Evolutionary conservation across 1,140 invertebrate genomes (phyloP).

Genomic region (Orius insidiosus): DNA sequence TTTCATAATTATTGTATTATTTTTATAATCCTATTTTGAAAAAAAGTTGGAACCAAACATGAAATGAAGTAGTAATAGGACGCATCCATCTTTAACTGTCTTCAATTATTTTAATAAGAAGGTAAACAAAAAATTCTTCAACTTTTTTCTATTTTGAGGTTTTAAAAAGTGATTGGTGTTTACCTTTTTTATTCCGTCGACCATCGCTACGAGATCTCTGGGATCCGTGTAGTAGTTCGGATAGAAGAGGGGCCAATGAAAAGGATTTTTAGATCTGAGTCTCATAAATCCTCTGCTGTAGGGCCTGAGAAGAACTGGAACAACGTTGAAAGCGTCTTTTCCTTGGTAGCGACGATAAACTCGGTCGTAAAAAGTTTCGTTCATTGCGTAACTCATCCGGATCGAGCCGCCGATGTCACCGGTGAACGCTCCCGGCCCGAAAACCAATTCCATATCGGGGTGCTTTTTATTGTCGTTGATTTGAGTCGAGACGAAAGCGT

Average conservation of each 20-base stretch:
- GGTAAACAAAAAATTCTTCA: too few relatives aligned
- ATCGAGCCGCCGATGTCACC: conserved; percentile 52
- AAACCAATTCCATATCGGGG: conserved; percentile 63
- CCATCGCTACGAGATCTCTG: conserved; percentile 18
- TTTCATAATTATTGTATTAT: too few relatives aligned
- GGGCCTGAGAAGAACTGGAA: conserved; percentile 32
- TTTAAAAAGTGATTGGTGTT: conserved; percentile 2
- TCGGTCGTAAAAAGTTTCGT: conserved; percentile 18
- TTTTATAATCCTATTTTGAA: too few relatives aligned
- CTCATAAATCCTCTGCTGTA: conserved; percentile 30
- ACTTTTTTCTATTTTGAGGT: too few relatives aligned
- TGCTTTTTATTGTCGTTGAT: conserved; percentile 24
- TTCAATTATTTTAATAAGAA: too few relatives aligned
- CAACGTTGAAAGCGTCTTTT: conserved; percentile 28
- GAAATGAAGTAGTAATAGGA: too few relatives aligned
- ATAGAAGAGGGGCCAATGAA: conserved; percentile 38
- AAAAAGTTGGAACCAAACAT: too few relatives aligned
- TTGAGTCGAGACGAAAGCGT: conserved; percentile 28
- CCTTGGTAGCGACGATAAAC: conserved; percentile 18
- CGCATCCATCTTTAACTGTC: too few relatives aligned
- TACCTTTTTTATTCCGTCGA: conserved; percentile 39
- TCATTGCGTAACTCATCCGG: conserved; percentile 27
- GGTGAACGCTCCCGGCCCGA: conserved; percentile 52
- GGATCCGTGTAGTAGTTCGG: conserved; percentile 33
- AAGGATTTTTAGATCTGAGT: conserved; percentile 33